Evolutionary conservation across 1,140 invertebrate species (phyloP).

Genomic region (Neodiprion virginianus): DNA sequence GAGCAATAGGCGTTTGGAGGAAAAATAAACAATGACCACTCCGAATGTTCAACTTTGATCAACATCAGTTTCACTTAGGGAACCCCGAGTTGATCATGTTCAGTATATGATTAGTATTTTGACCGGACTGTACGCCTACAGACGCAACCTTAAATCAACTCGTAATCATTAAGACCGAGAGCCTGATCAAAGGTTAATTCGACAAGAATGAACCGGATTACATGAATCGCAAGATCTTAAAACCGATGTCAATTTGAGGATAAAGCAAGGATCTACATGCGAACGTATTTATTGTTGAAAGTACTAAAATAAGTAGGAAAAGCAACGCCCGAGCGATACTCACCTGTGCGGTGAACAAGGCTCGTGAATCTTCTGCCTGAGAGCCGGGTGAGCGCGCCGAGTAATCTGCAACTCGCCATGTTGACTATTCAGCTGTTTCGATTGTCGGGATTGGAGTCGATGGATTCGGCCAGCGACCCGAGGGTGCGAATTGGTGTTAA

Average conservation of each 20-base stretch:
- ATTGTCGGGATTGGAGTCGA: too few species aligned
- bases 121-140: neutral
- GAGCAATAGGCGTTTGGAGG: neutral
- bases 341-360: conserved; percentile 52
- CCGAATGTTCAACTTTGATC: neutral
- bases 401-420: conserved; percentile 55
- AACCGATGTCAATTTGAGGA: neutral
- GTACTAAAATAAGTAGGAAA: conserved; percentile 12
- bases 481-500: too few species aligned
- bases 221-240: neutral
- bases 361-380: conserved; percentile 35
- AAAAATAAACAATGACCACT: neutral
- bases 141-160: neutral
- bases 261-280: neutral
- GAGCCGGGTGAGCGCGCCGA: conserved; percentile 48
- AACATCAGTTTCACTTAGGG: neutral
- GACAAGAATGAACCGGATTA: conserved; percentile 26
- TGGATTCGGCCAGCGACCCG: too few species aligned
- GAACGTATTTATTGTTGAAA: neutral
- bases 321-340: conserved; percentile 29
- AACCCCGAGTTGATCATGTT: neutral
- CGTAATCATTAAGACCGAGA: neutral
- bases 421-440: neutral
- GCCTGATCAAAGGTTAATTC: conserved; percentile 36
- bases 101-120: neutral